Evolutionary conservation across 2,113 vertebrate genomes (phyloP), one percentile per base, ranked within the genome.

Genomic region (Tor tambroides): DNA sequence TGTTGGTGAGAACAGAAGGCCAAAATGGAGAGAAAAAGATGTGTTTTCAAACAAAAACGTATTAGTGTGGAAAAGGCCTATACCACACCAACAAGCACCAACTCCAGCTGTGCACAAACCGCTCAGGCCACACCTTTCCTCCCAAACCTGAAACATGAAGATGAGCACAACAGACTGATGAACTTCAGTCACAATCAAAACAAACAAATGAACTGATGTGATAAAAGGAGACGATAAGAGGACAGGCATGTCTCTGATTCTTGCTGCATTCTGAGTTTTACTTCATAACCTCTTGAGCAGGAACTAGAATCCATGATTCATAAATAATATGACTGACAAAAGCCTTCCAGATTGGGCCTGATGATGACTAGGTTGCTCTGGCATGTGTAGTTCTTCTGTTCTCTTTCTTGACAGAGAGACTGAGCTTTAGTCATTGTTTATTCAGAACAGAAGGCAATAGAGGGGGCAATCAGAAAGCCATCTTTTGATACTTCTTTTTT

Each of bases 301-400:
- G 10, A 74, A 74, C 19, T 74, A 43, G 41, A 46, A 78, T 54
- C 76, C 49, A 78, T 23, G 76, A 78, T 32, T 78, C 14, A 32
- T 54, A 51, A 54, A 54, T 32, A 46, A 46, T 30, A 32, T 3
- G 9, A 21, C 49, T 23, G 14, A 4, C 46, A 78, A 78, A 78
- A 49, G 7, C 30, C 28, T 72, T 21, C 8, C 76, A 78, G 76
- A 78, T 78, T 28, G 54, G 49, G 28, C 8, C 76, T 54, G 72
- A 76, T n/a, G 38, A 76, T 76, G 72, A 76, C 72, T 46, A 76
- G 41, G 72, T 41, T 49, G 14, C 72, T 76, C 23, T 46, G 41
- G 72, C 12, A 76, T 76, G 41, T 76, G 72, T n/a, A 43, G 14
- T 75, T 76, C 41, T 41, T 41, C 35, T 72, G 69, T 72, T 41